Conservation (phyloP, 2,888 invertebrate genomes). For the Carcina quercana region DNA sequence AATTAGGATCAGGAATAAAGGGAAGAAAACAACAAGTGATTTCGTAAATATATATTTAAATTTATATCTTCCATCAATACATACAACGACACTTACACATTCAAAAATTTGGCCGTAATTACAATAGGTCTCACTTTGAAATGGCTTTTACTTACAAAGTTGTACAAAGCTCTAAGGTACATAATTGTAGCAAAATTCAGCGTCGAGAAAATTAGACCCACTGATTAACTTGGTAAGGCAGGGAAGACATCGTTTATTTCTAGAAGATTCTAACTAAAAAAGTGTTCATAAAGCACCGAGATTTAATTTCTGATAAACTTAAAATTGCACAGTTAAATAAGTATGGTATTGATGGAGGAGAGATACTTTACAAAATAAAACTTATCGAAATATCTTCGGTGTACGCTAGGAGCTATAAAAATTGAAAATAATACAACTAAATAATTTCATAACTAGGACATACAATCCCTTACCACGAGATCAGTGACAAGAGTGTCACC, state of each 20-base stretch:
- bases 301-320: constrained; percentile 31
- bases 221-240: constrained; percentile 33
- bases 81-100: constrained; percentile 69
- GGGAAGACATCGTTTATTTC: constrained; percentile 61
- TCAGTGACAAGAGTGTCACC: constrained; percentile 67
- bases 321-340: constrained; percentile 35
- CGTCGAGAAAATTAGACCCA: constrained; percentile 26
- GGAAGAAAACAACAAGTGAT: constrained; percentile 42
- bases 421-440: constrained; percentile 74
- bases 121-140: constrained; percentile 53
- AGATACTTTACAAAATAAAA: constrained; percentile 72
- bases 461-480: constrained; percentile 75
- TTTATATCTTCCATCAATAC: constrained; percentile 76
- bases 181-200: neutral
- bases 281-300: constrained; percentile 36
- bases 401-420: constrained; percentile 75
- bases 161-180: neutral
- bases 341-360: constrained; percentile 73
- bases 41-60: constrained; percentile 75
- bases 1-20: constrained; percentile 10
- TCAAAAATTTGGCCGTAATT: constrained; percentile 59
- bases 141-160: constrained; percentile 38
- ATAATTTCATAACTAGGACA: constrained; percentile 74
- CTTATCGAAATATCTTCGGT: constrained; percentile 75
- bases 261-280: too few species aligned